Base-by-base conservation (phyloP, 2,888 invertebrate species). In the Euclidia mi region DNA sequence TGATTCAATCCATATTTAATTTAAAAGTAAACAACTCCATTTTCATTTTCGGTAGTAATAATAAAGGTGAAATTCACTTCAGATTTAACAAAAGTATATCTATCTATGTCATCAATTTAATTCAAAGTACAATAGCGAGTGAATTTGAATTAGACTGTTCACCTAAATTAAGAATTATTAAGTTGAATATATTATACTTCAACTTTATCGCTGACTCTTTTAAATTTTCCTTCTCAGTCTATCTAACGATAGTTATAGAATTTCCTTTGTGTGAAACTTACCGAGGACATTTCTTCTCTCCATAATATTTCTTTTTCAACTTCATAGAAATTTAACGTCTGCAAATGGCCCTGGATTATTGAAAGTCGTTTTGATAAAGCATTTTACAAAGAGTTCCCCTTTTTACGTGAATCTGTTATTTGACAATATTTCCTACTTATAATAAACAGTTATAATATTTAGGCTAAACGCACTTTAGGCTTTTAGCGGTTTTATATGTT, bases 261-360 rank as follows among this genome's bases (percentile, higher is more conserved):
- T 62, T 63, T 65, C 50, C 50, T 65, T 70, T 61, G 55, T 56
- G 41, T 34, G 48, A 64, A 71, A 65, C 49, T 72, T 78, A 63
- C 47, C 48, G 49, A 44, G 41, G 38, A 47, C 49, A 41, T 48
- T 69, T 65, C 53, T 53, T 56, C n/a, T 50, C 52, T 57, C 53
- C 53, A 62, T 72, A 69, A 66, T 71, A 76, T 73, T 75, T 80
- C n/a, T 72, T 75, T 67, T 45, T 48, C 75, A 76, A 32, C 14
- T 79, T 71, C 71, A 76, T 71, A 63, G 73, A 79, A 81, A 79
- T 78, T 83, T 83, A 69, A 73, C 73, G 72, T 71, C 64, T 45
- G 41, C 61, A 57, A 56, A 70, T 67, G 73, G 50, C 61, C 67
- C 59, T 52, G 69, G 72, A 74, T 79, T 71, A 75, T 69, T 66